Evolutionary conservation across 2,797 vertebrate genomes (phyloP).

Genomic region (Dicrostonyx torquatus): DNA sequence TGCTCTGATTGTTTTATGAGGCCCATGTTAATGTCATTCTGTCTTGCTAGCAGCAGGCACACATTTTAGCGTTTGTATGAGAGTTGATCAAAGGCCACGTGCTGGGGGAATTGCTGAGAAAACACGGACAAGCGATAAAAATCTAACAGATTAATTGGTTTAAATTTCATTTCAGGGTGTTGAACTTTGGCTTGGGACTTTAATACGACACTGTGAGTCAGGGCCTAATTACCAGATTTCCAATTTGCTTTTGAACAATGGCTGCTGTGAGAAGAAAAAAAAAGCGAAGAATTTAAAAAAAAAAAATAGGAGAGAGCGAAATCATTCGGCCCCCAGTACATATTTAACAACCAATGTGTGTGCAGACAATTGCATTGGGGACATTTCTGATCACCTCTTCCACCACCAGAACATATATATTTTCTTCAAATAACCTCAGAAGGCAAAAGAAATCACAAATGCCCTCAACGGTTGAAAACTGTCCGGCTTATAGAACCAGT

Average conservation of each 20-base stretch:
- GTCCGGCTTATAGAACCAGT: conserved; percentile 75
- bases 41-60: conserved; percentile 90
- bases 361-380: conserved; percentile 61
- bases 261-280: conserved; percentile 76
- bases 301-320: neutral
- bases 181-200: conserved; percentile 92
- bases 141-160: conserved; percentile 95
- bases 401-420: conserved; percentile 49
- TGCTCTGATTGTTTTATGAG: conserved; percentile 92
- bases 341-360: conserved; percentile 76
- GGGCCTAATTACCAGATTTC: conserved; percentile 90
- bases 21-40: conserved; percentile 97
- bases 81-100: conserved; percentile 93
- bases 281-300: conserved; percentile 46
- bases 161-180: conserved; percentile 92
- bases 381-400: conserved; percentile 59
- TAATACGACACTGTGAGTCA: conserved; percentile 87
- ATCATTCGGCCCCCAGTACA: conserved; percentile 65
- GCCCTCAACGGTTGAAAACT: conserved; percentile 63
- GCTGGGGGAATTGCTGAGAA: conserved; percentile 93
- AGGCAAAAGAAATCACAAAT: conserved; percentile 71
- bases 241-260: conserved; percentile 87
- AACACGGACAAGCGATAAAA: conserved; percentile 93
- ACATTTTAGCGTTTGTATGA: conserved; percentile 91
- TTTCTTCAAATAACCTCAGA: conserved; percentile 66